These are phyloP conservation scores for Microplitis demolitor DNA, from an alignment of 1,140 invertebrate species.

Conservation along the genomic window DNA sequence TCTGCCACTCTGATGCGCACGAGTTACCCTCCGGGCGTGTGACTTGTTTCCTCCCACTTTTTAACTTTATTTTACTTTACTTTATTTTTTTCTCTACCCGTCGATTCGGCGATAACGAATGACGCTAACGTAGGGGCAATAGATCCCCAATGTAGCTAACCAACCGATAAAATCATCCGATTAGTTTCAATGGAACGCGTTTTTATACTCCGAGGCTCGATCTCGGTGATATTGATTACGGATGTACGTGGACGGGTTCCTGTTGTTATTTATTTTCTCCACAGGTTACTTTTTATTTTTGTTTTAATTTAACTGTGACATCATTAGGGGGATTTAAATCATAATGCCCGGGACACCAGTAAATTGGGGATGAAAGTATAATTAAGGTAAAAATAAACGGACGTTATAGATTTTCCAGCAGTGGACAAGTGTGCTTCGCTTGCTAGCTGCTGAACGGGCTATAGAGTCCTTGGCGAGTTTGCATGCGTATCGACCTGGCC, in stretches of 20 bases:
- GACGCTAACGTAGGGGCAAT: not conserved
- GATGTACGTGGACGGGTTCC: no score
- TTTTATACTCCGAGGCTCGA: not conserved
- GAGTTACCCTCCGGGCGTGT: slow-evolving; percentile 10
- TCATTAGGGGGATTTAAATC: not conserved
- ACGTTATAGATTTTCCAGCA: not conserved
- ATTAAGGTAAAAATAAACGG: not conserved
- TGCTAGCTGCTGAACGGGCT: not conserved
- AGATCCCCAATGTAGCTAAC: not conserved
- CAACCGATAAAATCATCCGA: slow-evolving; percentile 16
- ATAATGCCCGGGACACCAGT: not conserved
- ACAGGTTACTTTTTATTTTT: no score
- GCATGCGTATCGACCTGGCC: slow-evolving; percentile 16
- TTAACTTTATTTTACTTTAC: not conserved
- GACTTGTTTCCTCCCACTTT: not conserved
- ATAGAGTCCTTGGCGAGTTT: not conserved
- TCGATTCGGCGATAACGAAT: slow-evolving; percentile 6
- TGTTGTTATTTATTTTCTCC: no score
- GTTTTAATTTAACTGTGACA: not conserved
- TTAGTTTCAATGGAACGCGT: slow-evolving; percentile 14
- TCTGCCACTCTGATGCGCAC: slow-evolving; percentile 34
- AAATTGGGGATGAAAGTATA: not conserved
- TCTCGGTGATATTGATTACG: not conserved
- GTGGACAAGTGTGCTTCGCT: not conserved
- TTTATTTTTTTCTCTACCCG: not conserved